Percentiles rank a stretch among this genome's conserved stretches.
These are phyloP conservation scores for Micrasema longulum DNA, from an alignment of 1,140 invertebrate species.

Conservation along the genomic window DNA sequence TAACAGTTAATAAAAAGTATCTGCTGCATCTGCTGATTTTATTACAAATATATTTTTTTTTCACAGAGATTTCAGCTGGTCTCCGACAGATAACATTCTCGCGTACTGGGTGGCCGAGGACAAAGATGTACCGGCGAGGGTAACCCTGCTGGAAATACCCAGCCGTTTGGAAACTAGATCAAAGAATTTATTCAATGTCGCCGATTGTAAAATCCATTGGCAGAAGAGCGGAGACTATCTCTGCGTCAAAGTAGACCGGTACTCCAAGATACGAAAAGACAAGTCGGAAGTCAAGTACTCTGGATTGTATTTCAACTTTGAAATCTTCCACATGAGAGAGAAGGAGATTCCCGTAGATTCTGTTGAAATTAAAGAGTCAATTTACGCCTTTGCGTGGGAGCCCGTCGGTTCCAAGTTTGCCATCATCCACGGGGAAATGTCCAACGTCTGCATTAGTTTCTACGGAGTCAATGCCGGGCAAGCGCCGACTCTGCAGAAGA, in stretches of 20 bases:
- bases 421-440: conserved; percentile 93
- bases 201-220: conserved; percentile 99
- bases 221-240: conserved; percentile 98
- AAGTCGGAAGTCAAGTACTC: conserved; percentile 93
- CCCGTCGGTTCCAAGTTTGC: conserved; percentile 96
- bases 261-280: conserved; percentile 93
- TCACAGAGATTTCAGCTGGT: conserved; percentile 94
- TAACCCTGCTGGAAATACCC: conserved; percentile 86
- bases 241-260: conserved; percentile 98
- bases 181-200: conserved; percentile 98
- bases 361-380: conserved; percentile 93
- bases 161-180: conserved; percentile 92
- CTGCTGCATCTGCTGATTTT: too few relatives aligned
- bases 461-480: conserved; percentile 93
- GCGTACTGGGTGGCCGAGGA: conserved; percentile 99
- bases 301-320: conserved; percentile 98
- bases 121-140: conserved; percentile 89
- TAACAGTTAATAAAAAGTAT: too few relatives aligned
- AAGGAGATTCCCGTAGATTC: conserved; percentile 99
- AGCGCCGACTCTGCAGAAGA: conserved; percentile 87
- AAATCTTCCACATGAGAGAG: conserved; percentile 98
- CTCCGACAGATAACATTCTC: conserved; percentile 94
- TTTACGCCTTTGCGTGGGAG: conserved; percentile 98
- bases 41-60: not conserved
- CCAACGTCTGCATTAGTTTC: conserved; percentile 91